Evolutionary conservation across 2,113 vertebrate genomes (phyloP).

Genomic region (Glareola pratincola): DNA sequence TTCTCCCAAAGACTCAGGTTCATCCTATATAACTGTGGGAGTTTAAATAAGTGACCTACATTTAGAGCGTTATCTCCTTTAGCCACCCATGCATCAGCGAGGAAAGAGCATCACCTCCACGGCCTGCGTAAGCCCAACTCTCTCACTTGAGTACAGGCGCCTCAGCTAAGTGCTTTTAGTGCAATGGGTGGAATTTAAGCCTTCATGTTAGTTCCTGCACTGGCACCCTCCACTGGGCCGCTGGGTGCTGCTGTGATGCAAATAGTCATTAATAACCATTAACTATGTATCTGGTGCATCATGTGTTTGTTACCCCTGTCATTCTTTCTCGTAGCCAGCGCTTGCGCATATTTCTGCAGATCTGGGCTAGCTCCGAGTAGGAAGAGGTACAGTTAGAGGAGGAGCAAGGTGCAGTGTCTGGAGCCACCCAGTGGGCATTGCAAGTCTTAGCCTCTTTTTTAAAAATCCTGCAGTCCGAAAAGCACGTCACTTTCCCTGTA

Average conservation of each 20-base stretch:
- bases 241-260: not conserved
- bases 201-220: not conserved
- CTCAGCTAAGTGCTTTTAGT: not conserved
- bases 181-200: not conserved
- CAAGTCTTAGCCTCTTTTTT: not conserved
- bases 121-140: not conserved
- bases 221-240: not conserved
- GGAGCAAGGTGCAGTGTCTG: not conserved
- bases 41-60: not conserved
- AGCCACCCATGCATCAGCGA: not conserved
- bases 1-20: not conserved
- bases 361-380: not conserved
- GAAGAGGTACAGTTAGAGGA: not conserved
- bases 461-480: not conserved
- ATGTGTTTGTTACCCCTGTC: not conserved
- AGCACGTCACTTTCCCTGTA: not conserved
- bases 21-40: not conserved
- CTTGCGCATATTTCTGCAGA: not conserved
- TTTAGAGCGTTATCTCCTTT: not conserved
- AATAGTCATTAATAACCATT: not conserved
- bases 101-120: not conserved
- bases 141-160: not conserved
- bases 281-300: not conserved
- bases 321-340: not conserved
- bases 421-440: constrained; percentile 23